A percentile compares a stretch with the other conserved stretches of the same genome.
phyloP scores from a whole-genome alignment of 2,888 invertebrate genomes.

The Ochropacha duplaris region DNA sequence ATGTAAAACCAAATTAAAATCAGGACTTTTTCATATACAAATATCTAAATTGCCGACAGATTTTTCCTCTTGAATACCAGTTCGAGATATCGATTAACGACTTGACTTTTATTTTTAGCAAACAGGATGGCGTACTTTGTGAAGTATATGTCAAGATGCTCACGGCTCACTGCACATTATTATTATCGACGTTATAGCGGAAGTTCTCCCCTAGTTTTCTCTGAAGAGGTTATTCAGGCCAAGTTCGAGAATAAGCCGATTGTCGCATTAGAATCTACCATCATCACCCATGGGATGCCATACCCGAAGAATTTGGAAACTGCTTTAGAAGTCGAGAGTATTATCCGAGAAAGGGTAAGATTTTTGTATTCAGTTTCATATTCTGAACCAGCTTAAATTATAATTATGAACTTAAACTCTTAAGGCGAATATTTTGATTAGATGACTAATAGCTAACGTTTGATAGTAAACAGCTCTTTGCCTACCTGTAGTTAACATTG shows the following conservation, averaged over 20 bases:
- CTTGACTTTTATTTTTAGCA: slow-evolving; percentile 44
- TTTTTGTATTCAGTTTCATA: background rate
- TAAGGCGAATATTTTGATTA: no score
- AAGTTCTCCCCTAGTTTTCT: slow-evolving; percentile 59
- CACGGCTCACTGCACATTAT: slow-evolving; percentile 32
- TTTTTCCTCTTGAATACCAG: slow-evolving; percentile 26
- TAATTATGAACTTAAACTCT: no score
- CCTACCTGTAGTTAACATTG: no score
- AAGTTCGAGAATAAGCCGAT: slow-evolving; percentile 86
- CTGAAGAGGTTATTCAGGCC: slow-evolving; percentile 86
- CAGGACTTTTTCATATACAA: slow-evolving; percentile 16
- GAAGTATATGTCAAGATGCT: slow-evolving; percentile 39
- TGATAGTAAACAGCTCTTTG: no score
- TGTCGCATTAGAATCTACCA: slow-evolving; percentile 98
- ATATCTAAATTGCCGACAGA: background rate
- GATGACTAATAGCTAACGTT: no score
- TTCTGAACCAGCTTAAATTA: no score
- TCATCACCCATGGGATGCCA: slow-evolving; percentile 99
- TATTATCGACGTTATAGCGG: slow-evolving; percentile 40
- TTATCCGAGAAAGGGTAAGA: slow-evolving; percentile 87
- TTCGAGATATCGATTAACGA: slow-evolving; percentile 31
- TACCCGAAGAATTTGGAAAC: slow-evolving; percentile 95
- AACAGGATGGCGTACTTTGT: slow-evolving; percentile 57
- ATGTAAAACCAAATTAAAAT: no score
- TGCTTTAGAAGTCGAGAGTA: slow-evolving; percentile 90